These are phyloP conservation scores for Myopa testacea DNA, from an alignment of 2,888 invertebrate species.

Conservation along the genomic window DNA sequence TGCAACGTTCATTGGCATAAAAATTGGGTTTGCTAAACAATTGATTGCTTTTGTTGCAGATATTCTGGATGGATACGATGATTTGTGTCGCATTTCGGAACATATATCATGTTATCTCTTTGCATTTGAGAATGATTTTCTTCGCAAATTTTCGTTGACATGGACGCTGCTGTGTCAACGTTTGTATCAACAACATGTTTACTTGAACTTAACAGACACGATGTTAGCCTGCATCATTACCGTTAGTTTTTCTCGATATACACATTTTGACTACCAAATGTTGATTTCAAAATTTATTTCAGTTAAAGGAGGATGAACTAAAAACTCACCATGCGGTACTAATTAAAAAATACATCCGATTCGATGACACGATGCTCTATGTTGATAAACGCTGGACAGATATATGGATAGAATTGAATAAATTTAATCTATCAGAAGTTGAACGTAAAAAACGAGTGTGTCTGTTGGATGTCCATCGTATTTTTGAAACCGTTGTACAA, in stretches of 20 bases:
- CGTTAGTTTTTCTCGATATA: conserved; percentile 58
- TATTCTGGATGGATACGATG: conserved; percentile 75
- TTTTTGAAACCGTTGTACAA: conserved; percentile 64
- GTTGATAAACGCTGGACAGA: conserved; percentile 71
- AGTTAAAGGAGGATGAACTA: conserved; percentile 63
- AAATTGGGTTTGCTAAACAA: background rate
- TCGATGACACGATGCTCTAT: conserved; percentile 73
- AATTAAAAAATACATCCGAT: conserved; percentile 71
- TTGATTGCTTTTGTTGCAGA: conserved; percentile 61
- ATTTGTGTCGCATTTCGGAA: conserved; percentile 73
- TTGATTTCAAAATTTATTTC: conserved; percentile 21
- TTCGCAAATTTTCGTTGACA: conserved; percentile 75
- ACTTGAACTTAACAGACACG: conserved; percentile 71
- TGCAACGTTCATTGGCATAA: conserved; percentile 23
- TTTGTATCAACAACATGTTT: conserved; percentile 72
- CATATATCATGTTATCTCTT: conserved; percentile 73
- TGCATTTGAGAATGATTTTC: conserved; percentile 74
- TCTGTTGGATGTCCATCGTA: conserved; percentile 62
- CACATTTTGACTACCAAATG: background rate
- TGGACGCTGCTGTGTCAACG: conserved; percentile 78
- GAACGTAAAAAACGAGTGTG: conserved; percentile 64
- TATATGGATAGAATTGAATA: conserved; percentile 63
- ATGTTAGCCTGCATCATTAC: conserved; percentile 72
- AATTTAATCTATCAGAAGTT: conserved; percentile 63
- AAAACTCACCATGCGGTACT: conserved; percentile 64